Evolutionary conservation across 2,888 invertebrate species (phyloP).

Genomic region (Deilephila elpenor): DNA sequence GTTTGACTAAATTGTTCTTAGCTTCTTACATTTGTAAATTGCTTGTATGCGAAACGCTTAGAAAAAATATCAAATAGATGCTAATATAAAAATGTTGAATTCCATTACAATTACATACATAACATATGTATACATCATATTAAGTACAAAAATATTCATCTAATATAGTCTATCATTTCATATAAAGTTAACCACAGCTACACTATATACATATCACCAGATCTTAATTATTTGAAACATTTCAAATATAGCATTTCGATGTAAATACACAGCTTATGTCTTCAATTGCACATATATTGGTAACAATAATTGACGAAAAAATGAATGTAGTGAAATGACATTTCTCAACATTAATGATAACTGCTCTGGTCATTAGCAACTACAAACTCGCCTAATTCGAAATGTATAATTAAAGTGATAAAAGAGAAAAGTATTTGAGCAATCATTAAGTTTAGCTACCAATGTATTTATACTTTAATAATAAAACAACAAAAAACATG

Average conservation of each 20-base stretch:
- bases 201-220: slow-evolving; percentile 18
- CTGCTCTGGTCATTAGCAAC: slow-evolving; percentile 1
- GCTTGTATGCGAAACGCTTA: too few relatives aligned
- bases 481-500: background rate
- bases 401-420: slow-evolving; percentile 7
- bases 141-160: background rate
- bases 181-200: background rate
- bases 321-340: slow-evolving; percentile 22
- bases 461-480: background rate
- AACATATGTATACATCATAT: background rate
- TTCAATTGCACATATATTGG: background rate
- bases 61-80: background rate
- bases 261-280: background rate
- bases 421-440: background rate
- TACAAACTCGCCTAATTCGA: background rate
- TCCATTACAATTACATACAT: background rate
- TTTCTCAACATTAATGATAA: slow-evolving; percentile 27
- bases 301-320: slow-evolving; percentile 30
- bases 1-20: background rate
- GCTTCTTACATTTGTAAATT: too few relatives aligned
- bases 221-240: background rate
- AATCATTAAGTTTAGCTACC: background rate
- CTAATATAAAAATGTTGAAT: background rate
- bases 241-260: background rate
- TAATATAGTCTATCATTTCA: background rate